phyloP scores from a whole-genome alignment of 2,797 vertebrate genomes.

The Tarsius wallacei region DNA sequence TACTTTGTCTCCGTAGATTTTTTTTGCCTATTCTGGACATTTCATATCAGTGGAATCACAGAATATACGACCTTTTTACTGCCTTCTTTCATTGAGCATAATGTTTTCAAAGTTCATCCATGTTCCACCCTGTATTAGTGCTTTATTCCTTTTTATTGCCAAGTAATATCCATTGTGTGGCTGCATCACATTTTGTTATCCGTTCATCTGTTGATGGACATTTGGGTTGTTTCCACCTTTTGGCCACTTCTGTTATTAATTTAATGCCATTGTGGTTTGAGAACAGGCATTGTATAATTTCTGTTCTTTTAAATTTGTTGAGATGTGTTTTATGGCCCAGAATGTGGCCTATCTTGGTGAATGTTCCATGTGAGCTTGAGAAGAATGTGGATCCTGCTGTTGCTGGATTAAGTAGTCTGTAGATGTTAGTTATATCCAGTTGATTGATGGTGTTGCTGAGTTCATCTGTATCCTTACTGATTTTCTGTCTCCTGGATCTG shows the following conservation, averaged over 20 bases:
- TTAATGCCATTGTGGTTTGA: neutral
- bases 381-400: neutral
- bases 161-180: neutral
- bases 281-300: neutral
- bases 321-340: neutral
- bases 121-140: neutral
- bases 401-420: neutral
- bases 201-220: neutral
- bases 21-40: neutral
- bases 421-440: neutral
- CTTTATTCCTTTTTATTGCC: neutral
- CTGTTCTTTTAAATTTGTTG: neutral
- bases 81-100: neutral
- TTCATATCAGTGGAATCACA: neutral
- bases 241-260: neutral
- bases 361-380: neutral
- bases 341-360: neutral
- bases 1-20: neutral
- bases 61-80: neutral
- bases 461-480: neutral
- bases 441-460: neutral
- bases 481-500: neutral
- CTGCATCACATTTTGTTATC: neutral
- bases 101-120: neutral
- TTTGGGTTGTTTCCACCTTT: neutral